Conservation (phyloP, 2,797 vertebrate genomes). For the Falco concolor region DNA sequence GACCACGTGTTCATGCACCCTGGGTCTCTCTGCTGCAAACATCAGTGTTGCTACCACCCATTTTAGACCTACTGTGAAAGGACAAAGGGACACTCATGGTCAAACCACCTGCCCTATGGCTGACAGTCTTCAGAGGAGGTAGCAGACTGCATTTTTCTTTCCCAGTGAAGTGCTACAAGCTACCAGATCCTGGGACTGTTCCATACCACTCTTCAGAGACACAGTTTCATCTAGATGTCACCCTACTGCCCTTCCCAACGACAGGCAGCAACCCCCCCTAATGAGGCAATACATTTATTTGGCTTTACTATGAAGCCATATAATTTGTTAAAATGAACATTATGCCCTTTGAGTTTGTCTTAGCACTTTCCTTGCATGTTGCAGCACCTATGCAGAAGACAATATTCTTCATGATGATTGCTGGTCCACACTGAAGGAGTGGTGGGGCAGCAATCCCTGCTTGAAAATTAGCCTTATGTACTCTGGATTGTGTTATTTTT, state of each 20-base stretch:
- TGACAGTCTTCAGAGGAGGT: not conserved
- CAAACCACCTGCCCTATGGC: not conserved
- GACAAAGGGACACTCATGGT: fast-evolving
- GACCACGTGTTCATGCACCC: not conserved
- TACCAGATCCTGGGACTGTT: not conserved
- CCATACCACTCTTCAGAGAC: not conserved
- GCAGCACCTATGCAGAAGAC: not conserved
- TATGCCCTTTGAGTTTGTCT: not conserved
- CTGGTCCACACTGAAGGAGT: not conserved
- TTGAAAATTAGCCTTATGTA: not conserved
- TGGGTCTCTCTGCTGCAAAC: not conserved
- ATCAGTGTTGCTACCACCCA: not conserved
- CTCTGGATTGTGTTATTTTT: not conserved
- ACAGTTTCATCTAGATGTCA: not conserved
- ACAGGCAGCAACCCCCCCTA: not conserved
- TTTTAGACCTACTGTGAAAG: not conserved
- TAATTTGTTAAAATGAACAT: not conserved
- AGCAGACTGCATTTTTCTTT: not conserved
- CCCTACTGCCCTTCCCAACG: not conserved
- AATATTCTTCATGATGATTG: not conserved
- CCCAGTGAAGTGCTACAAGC: not conserved
- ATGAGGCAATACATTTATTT: not conserved
- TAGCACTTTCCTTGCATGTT: not conserved
- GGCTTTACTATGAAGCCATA: not conserved
- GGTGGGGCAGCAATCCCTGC: not conserved